Evolutionary conservation across 2,113 vertebrate genomes (phyloP).

Genomic region (Myotis lucifugus): DNA sequence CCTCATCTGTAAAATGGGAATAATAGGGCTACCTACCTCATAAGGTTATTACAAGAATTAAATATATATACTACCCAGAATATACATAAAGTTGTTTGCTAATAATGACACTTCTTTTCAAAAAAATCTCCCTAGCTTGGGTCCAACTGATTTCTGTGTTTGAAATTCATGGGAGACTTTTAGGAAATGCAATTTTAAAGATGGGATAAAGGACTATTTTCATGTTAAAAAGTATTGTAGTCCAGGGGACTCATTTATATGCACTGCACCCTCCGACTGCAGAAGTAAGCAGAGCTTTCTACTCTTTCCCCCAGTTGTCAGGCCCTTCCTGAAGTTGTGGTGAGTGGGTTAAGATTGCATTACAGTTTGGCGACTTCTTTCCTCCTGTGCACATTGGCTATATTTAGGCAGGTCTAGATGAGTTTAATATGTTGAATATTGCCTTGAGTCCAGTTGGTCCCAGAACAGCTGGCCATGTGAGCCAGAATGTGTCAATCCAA

Average conservation of each 20-base stretch:
- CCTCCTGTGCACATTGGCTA: not conserved
- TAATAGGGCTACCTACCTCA: not conserved
- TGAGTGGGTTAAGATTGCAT: not conserved
- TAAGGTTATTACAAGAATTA: not conserved
- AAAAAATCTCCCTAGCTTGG: not conserved
- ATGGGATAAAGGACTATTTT: not conserved
- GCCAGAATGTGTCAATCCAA: constrained; percentile 12
- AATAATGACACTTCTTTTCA: not conserved
- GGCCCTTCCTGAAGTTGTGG: not conserved
- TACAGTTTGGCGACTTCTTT: not conserved
- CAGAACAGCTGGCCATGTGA: constrained; percentile 30
- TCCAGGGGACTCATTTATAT: not conserved
- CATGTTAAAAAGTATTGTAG: not conserved
- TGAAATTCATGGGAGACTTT: constrained; percentile 3
- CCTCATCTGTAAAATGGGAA: not conserved
- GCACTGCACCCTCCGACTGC: not conserved
- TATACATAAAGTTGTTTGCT: not conserved
- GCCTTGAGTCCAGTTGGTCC: not conserved
- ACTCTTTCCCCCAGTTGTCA: not conserved
- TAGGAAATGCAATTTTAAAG: constrained; percentile 49
- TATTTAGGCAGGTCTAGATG: not conserved
- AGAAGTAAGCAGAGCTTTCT: not conserved
- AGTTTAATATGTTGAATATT: not conserved
- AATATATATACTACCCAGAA: not conserved
- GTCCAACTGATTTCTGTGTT: constrained; percentile 8